phyloP scores from a whole-genome alignment of 2,797 vertebrate genomes.

The Phalanger gymnotis region DNA sequence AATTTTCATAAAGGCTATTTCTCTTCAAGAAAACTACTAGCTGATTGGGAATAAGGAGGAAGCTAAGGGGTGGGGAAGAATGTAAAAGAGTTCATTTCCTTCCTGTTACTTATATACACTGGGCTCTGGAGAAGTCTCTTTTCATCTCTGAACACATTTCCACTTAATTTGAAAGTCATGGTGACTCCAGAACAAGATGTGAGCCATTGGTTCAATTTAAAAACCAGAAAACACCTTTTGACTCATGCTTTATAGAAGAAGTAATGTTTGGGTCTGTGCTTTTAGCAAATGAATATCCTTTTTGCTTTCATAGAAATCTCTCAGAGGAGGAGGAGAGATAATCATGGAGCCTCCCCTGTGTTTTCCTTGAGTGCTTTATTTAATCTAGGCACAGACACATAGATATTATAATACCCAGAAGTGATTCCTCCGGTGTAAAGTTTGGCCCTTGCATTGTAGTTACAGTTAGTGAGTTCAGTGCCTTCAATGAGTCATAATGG shows the following conservation, averaged over 20 bases:
- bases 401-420: not conserved
- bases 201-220: constrained; percentile 26
- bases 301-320: not conserved
- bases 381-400: not conserved
- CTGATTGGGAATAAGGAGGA: not conserved
- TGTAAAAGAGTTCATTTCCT: not conserved
- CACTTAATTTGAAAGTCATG: constrained; percentile 29
- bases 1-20: not conserved
- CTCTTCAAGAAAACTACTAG: not conserved
- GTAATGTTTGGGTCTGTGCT: constrained; percentile 54
- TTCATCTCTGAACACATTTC: not conserved
- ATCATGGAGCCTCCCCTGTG: constrained; percentile 27
- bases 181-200: constrained; percentile 18
- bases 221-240: constrained; percentile 40
- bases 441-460: constrained; percentile 13
- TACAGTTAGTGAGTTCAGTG: constrained; percentile 48
- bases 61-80: not conserved
- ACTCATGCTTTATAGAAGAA: constrained; percentile 57
- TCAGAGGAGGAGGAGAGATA: not conserved
- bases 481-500: constrained; percentile 54
- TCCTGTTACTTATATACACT: constrained; percentile 18
- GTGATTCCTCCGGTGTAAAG: not conserved
- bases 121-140: constrained; percentile 10
- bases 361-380: constrained; percentile 36
- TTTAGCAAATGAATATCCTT: constrained; percentile 58